Base-by-base conservation (phyloP, 2,113 vertebrate genomes). In the Stigmatopora nigra region DNA sequence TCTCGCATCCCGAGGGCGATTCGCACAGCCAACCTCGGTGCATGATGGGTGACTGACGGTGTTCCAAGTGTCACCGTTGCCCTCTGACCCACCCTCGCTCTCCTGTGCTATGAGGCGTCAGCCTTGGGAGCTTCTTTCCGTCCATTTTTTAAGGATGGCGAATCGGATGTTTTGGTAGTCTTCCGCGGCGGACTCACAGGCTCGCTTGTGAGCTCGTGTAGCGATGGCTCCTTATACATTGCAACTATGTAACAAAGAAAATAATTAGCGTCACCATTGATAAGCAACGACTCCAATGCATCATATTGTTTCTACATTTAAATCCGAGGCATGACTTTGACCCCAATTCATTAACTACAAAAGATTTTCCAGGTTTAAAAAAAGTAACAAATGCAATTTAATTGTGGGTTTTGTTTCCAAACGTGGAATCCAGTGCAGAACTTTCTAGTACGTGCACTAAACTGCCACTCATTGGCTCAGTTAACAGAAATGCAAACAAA, bases 181-280 rank as follows among this genome's bases (percentile, higher is more conserved):
- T 92, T 91, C 61, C 87, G 84, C 1, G 86, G 82, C 58, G 92
- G 89, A 78, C 89, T 89, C 61, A 91, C 84, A 0, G 86, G 90
- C 69, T 93, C 92, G 1, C 58, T 58, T 15, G 83, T 78, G 10
- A 94, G 88, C 76, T 90, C 90, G 52, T 95, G 93, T 44, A 94
- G 84, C 13, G 93, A 93, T 15, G 93, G 93, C 75, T 95, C 93
- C 75, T 92, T 93, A 71, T 95, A 95, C 92, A 94, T 91, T 5
- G 91, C 91, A 65, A 92, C 91, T 92, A 78, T 59, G 61, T 45
- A 56, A 76, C 63, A 78, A 72, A 81, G 59, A 72, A 72, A 16
- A 70, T 35, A 72, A 52, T 62, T 5, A n/a, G 6, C 31, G 10
- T 46, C 19, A 62, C 61, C 25, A 72, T 31, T 69, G 44, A 45